Evolutionary conservation across 2,888 invertebrate species (phyloP).

Genomic region (Rotaria magnacalcarata): DNA sequence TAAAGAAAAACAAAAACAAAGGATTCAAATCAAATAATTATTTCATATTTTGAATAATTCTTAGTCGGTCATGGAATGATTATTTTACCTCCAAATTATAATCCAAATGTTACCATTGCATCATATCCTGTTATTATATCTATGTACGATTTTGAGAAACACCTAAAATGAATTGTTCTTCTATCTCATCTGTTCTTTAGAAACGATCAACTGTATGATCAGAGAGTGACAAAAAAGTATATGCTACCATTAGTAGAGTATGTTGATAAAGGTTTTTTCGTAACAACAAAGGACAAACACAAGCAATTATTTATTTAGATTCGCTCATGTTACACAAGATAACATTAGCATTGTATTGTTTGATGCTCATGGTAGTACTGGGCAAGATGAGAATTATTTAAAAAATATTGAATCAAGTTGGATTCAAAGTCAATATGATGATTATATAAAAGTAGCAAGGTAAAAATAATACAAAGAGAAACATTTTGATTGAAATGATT

Average conservation of each 20-base stretch:
- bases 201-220: background rate
- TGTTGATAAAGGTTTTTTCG: background rate
- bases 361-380: slow-evolving; percentile 5
- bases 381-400: slow-evolving; percentile 8
- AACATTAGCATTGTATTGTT: slow-evolving; percentile 23
- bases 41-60: background rate
- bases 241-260: background rate
- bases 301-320: background rate
- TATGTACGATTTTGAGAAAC: background rate
- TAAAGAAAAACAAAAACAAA: background rate
- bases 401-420: background rate
- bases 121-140: slow-evolving; percentile 23
- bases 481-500: too few species aligned
- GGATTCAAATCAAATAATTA: too few species aligned
- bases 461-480: background rate
- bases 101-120: slow-evolving; percentile 23
- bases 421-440: slow-evolving; percentile 18
- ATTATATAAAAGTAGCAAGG: slow-evolving; percentile 32
- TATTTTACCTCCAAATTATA: slow-evolving; percentile 12
- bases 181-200: background rate
- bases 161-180: background rate
- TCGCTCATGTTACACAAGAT: slow-evolving; percentile 16
- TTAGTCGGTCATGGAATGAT: slow-evolving; percentile 32
- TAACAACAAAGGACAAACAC: background rate
- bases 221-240: slow-evolving; percentile 14